phyloP scores from a whole-genome alignment of 2,113 vertebrate genomes.

The Zosterops pallidus region DNA sequence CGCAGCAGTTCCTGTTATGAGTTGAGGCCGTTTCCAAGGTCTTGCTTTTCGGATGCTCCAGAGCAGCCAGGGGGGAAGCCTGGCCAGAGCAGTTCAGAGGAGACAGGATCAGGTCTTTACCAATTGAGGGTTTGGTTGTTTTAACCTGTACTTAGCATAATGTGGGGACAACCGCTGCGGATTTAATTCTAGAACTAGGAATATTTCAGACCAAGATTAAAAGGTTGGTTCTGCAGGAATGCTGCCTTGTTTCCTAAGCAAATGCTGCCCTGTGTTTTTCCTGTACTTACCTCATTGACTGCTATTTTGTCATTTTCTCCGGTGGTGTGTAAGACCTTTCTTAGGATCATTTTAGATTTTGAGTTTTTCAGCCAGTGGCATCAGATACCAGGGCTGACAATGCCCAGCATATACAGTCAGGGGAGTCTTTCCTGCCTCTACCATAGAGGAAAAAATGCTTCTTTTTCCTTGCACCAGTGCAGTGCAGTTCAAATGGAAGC shows the following conservation, averaged over 20 bases:
- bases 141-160: background rate
- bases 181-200: background rate
- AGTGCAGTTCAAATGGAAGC: background rate
- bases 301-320: background rate
- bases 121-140: background rate
- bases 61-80: background rate
- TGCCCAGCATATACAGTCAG: background rate
- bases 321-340: background rate
- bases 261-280: background rate
- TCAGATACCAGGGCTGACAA: background rate
- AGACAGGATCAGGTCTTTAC: background rate
- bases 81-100: background rate
- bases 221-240: conserved; percentile 4
- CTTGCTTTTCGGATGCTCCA: background rate
- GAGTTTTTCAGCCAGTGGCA: background rate
- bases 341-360: background rate
- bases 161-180: background rate
- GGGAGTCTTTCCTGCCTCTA: background rate
- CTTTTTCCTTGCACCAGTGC: background rate
- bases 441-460: background rate
- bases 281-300: background rate
- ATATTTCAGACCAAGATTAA: background rate
- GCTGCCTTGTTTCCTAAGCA: background rate
- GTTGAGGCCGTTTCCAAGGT: background rate
- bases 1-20: background rate